Conservation (phyloP, 2,888 invertebrate genomes). For the Drosophila silvestris region DNA sequence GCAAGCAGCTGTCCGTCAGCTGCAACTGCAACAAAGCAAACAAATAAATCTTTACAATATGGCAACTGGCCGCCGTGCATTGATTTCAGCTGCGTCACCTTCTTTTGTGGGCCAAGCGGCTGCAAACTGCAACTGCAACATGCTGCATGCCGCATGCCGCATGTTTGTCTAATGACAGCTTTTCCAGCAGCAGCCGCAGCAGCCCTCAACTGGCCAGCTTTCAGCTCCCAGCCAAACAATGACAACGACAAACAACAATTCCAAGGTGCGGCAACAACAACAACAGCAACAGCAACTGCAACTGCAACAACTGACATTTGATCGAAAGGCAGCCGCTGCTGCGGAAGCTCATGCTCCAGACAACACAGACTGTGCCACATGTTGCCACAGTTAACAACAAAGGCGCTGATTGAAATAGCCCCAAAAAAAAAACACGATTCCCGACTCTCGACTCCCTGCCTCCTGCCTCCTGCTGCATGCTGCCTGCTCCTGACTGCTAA, state of each 20-base stretch:
- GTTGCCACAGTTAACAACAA: conserved; percentile 38
- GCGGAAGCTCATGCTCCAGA: conserved; percentile 61
- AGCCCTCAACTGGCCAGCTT: conserved; percentile 30
- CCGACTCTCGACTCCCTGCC: background rate
- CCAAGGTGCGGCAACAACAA: conserved; percentile 57
- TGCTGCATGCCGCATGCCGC: conserved; percentile 50
- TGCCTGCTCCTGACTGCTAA: conserved; percentile 11
- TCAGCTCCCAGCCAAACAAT: conserved; percentile 31
- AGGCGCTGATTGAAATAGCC: conserved; percentile 61
- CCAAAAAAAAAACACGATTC: conserved; percentile 5
- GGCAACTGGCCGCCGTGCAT: conserved; percentile 62
- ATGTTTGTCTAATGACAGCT: conserved; percentile 68
- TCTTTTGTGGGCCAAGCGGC: conserved; percentile 56
- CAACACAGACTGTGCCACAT: conserved; percentile 33
- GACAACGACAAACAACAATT: conserved; percentile 62
- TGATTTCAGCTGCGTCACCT: conserved; percentile 79
- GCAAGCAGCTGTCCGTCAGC: conserved; percentile 48
- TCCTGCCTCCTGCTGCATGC: background rate
- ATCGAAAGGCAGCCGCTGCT: conserved; percentile 71
- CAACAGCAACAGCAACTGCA: conserved; percentile 4
- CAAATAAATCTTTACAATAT: background rate
- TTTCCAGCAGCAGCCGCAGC: conserved; percentile 22
- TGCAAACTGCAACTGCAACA: conserved; percentile 28
- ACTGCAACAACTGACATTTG: conserved; percentile 63
- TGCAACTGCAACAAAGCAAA: conserved; percentile 13